A percentile compares a stretch with the other conserved stretches of the same genome.
phyloP scores from a whole-genome alignment of 2,797 vertebrate genomes.

The Semotilus atromaculatus region DNA sequence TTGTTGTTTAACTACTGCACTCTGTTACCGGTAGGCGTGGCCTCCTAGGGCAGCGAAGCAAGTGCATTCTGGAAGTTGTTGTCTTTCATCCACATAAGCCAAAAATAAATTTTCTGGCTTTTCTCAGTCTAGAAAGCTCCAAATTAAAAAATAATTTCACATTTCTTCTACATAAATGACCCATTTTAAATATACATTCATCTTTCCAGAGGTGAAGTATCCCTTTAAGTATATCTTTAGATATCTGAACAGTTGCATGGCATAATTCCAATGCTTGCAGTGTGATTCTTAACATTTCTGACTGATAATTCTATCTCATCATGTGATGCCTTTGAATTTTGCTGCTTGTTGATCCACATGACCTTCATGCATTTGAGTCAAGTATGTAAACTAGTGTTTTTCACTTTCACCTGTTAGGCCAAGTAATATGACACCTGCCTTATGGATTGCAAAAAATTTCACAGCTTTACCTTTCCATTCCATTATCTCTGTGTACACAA shows the following conservation, averaged over 20 bases:
- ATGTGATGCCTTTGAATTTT: not conserved
- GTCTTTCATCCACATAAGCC: too few species aligned
- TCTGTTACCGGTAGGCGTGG: too few species aligned
- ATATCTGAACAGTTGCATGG: conserved; percentile 23
- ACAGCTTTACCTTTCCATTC: not conserved
- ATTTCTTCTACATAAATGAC: too few species aligned
- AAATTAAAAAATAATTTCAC: too few species aligned
- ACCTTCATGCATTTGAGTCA: not conserved
- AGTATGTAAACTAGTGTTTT: not conserved
- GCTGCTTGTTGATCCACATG: not conserved
- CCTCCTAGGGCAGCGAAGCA: too few species aligned
- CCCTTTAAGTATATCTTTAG: not conserved
- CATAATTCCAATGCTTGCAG: not conserved
- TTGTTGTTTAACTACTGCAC: too few species aligned
- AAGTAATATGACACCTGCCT: conserved; percentile 10
- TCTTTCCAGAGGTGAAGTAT: too few species aligned
- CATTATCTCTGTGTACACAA: not conserved
- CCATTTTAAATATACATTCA: too few species aligned
- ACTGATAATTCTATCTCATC: not conserved
- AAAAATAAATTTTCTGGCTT: too few species aligned
- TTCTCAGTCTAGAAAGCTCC: too few species aligned
- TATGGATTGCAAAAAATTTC: not conserved
- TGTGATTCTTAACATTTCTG: not conserved
- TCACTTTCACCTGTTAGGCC: not conserved
- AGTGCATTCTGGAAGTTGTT: too few species aligned